A percentile compares a stretch with the other conserved stretches of the same genome.
Conservation (phyloP, 1,140 invertebrate genomes). For the Drosophila nebulosa region DNA sequence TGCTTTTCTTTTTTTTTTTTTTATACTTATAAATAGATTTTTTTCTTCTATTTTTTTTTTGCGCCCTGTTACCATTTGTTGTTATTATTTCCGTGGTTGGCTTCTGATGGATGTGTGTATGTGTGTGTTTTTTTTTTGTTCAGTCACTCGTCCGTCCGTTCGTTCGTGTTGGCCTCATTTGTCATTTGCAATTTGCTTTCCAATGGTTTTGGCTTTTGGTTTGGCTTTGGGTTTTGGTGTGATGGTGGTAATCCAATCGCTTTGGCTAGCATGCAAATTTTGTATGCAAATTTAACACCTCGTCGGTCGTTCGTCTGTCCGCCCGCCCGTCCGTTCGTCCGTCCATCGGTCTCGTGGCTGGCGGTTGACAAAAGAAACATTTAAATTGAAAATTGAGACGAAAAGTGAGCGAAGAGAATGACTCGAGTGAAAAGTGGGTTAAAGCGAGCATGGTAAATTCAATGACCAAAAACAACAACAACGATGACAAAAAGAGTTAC, state of each 20-base stretch:
- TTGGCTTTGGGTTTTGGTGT: conserved; percentile 8
- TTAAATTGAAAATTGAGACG: conserved; percentile 73
- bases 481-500: conserved; percentile 34
- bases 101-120: conserved; percentile 1
- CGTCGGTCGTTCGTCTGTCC: neutral
- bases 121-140: conserved; percentile 20
- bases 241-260: conserved; percentile 63
- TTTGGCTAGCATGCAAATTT: conserved; percentile 71
- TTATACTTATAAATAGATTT: conserved; percentile 48
- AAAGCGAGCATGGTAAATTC: conserved; percentile 68
- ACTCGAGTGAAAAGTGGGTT: conserved; percentile 65
- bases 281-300: conserved; percentile 77
- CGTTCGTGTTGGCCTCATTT: conserved; percentile 62
- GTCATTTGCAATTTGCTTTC: conserved; percentile 61
- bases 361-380: conserved; percentile 65
- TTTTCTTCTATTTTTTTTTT: conserved; percentile 33
- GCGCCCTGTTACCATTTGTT: conserved; percentile 26
- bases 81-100: conserved; percentile 29
- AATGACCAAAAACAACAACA: conserved; percentile 13
- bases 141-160: too few relatives aligned
- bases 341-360: conserved; percentile 10
- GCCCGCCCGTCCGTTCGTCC: too few relatives aligned
- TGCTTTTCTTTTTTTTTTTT: too few relatives aligned
- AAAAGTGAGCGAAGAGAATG: conserved; percentile 42
- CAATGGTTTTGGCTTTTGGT: conserved; percentile 14